These are phyloP conservation scores for Sinhomidia bicolor DNA, from an alignment of 2,888 invertebrate species.

Conservation along the genomic window DNA sequence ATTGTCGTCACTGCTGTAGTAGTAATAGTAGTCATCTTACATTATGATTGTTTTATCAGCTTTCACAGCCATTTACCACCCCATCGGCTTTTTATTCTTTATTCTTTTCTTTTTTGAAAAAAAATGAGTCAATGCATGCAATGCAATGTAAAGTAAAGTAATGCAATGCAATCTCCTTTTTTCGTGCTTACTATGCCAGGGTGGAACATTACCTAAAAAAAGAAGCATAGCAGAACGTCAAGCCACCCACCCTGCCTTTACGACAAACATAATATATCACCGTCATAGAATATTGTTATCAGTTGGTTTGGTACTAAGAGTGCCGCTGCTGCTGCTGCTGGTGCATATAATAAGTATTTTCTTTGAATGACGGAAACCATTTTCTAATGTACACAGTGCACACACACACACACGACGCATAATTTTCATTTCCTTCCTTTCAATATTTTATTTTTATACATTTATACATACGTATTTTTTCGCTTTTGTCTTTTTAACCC, in stretches of 20 bases:
- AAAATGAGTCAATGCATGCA: neutral
- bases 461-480: too few relatives aligned
- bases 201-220: neutral
- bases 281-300: constrained; percentile 64
- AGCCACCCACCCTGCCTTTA: neutral
- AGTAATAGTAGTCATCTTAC: constrained; percentile 52
- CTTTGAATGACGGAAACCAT: constrained; percentile 49
- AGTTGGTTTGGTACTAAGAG: too few relatives aligned
- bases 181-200: neutral
- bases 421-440: constrained; percentile 50
- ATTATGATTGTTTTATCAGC: constrained; percentile 76
- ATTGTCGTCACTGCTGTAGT: too few relatives aligned
- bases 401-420: constrained; percentile 25
- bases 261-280: constrained; percentile 62
- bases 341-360: constrained; percentile 34
- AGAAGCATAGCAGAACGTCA: too few relatives aligned
- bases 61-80: constrained; percentile 58
- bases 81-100: constrained; percentile 55
- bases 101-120: neutral
- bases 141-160: too few relatives aligned
- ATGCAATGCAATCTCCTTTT: too few relatives aligned
- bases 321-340: neutral
- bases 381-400: constrained; percentile 61
- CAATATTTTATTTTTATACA: neutral
- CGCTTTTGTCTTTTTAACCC: too few relatives aligned